Evolutionary conservation across 2,113 vertebrate species (phyloP).

Genomic region (Tinamus guttatus): DNA sequence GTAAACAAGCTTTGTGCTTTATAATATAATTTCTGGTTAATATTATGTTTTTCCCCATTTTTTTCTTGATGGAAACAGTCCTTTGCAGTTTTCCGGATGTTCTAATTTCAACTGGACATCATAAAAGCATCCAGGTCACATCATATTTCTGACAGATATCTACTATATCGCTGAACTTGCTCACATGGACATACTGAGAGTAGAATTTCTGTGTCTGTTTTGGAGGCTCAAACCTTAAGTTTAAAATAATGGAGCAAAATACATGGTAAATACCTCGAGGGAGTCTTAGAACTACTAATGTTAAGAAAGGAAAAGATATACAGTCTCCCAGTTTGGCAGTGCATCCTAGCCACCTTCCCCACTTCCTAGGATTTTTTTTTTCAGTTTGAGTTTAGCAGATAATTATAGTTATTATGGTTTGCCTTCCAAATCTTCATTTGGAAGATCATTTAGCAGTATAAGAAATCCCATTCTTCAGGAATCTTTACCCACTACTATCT

Average conservation of each 20-base stretch:
- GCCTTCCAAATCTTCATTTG: neutral
- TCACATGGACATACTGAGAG: neutral
- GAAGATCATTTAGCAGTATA: neutral
- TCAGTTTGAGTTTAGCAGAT: neutral
- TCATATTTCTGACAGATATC: neutral
- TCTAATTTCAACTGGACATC: neutral
- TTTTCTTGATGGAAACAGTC: neutral
- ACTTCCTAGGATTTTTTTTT: neutral
- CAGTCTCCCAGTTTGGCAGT: neutral
- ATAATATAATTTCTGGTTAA: neutral
- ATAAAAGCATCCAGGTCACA: neutral
- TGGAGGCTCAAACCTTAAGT: neutral
- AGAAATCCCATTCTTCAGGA: neutral
- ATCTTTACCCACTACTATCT: neutral
- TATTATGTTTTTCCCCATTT: neutral
- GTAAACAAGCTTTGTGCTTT: neutral
- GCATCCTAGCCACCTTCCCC: rapidly evolving
- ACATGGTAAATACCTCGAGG: neutral
- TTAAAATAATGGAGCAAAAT: neutral
- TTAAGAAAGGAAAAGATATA: neutral
- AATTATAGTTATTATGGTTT: neutral
- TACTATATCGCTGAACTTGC: neutral
- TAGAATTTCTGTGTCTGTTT: neutral
- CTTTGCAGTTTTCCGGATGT: neutral
- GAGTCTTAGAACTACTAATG: neutral